phyloP scores from a whole-genome alignment of 2,113 vertebrate genomes.

The Psittacula cyanocephala region DNA sequence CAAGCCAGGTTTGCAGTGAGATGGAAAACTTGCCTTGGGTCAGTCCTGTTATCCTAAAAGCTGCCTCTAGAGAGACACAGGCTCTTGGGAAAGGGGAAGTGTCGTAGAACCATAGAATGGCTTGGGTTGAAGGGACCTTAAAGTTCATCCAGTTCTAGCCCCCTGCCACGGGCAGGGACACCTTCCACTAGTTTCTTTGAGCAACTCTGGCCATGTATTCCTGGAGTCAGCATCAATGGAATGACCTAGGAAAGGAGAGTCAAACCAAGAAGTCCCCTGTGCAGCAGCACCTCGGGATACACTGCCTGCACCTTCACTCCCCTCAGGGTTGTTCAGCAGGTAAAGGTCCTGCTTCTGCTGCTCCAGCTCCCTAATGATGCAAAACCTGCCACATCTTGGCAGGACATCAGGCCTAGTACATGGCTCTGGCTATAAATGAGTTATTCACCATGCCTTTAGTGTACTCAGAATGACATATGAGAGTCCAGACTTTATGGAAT shows the following conservation, averaged over 20 bases:
- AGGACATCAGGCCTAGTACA: not conserved
- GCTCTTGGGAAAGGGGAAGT: not conserved
- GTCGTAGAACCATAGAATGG: not conserved
- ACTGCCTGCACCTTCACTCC: not conserved
- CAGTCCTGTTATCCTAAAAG: not conserved
- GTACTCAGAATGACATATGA: constrained; percentile 19
- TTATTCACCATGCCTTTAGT: not conserved
- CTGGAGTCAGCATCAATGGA: not conserved
- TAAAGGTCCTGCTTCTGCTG: not conserved
- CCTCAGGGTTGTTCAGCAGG: not conserved
- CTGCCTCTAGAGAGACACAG: not conserved
- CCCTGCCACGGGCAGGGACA: not conserved
- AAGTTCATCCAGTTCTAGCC: not conserved
- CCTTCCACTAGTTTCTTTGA: not conserved
- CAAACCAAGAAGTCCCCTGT: not conserved
- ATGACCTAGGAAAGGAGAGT: not conserved
- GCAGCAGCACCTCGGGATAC: not conserved
- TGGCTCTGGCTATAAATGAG: not conserved
- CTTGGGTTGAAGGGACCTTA: not conserved
- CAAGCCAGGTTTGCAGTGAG: not conserved
- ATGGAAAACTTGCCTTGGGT: not conserved
- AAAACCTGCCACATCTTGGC: not conserved
- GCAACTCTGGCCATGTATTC: not conserved
- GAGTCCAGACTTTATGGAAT: constrained; percentile 11
- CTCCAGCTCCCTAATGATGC: not conserved